Evolutionary conservation across 2,888 invertebrate genomes (phyloP), one percentile per base, ranked within the genome.

Genomic region (Caenorhabditis sp.): DNA sequence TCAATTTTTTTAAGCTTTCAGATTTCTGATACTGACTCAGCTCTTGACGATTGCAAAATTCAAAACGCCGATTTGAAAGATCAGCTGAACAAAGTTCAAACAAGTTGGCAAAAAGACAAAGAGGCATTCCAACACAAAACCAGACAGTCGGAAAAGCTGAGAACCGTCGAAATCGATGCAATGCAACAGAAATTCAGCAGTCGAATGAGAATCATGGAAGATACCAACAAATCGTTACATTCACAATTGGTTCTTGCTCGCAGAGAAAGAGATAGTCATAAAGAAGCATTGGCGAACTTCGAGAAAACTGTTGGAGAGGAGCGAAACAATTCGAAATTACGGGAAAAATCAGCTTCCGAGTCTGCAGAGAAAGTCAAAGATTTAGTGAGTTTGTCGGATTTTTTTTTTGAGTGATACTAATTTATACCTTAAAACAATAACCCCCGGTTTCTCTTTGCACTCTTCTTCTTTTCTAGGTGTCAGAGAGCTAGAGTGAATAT

Each of bases 181-280:
- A 77, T 87, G 59, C 87, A 87, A 59, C 83, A 86, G 58, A 87
- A 87, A 72, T 87, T 86, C 77, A 82, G 84, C 12, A 83, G 82
- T 43, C 58, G 87, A 36, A 85, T 87, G 82, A 79, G 84, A 65
- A 86, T 87, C 51, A 88, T 88, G 85, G 87, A 87, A 61, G 87
- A 86, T 49, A 88, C 86, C 17, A 88, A 84, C 73, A 87, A 87
- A 67, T 76, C 82, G 1, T 63, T 87, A 10, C 87, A 87, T 59
- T 78, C 83, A 1, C 87, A 86, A 81, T 65, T 87, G 27, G 83
- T 85, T 8, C 79, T 87, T 64, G 80, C 84, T 3, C 77, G 87
- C 14, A 77, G 87, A 26, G 87, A 87, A 67, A 81, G 87, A 1
- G 87, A 87, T 62, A 70, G 77, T 8, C 75, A 82, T 69, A 79